Evolutionary conservation across 1,140 invertebrate genomes (phyloP).

Genomic region (Mya arenaria): DNA sequence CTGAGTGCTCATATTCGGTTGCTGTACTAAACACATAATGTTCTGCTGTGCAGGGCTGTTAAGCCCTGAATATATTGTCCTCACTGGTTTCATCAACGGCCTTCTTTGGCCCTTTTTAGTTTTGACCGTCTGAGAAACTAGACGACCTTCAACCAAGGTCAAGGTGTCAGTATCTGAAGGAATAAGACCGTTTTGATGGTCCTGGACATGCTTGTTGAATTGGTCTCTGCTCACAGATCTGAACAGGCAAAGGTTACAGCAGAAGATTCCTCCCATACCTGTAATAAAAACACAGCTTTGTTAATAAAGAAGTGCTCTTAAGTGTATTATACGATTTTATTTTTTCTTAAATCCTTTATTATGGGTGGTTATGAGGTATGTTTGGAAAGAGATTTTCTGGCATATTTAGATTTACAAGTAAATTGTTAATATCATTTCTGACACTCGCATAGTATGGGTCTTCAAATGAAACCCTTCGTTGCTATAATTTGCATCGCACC

Average conservation of each 20-base stretch:
- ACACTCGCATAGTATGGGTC: too few relatives aligned
- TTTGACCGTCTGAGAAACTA: background rate
- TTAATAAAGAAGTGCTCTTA: too few relatives aligned
- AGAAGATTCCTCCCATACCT: conserved; percentile 82
- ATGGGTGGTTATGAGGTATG: too few relatives aligned
- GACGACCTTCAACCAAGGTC: background rate
- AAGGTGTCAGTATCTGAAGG: conserved; percentile 11
- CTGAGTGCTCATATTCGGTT: background rate
- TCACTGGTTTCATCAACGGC: background rate
- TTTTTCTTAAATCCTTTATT: too few relatives aligned
- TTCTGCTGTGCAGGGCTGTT: background rate
- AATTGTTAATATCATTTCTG: too few relatives aligned
- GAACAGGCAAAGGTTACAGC: conserved; percentile 84
- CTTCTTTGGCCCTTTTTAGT: background rate
- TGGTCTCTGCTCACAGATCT: conserved; percentile 84
- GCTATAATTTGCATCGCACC: too few relatives aligned
- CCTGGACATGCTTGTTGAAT: conserved; percentile 83
- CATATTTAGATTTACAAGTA: too few relatives aligned
- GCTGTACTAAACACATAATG: background rate
- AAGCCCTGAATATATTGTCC: background rate
- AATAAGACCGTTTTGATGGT: conserved; percentile 84
- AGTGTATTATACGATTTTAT: too few relatives aligned
- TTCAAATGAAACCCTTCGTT: too few relatives aligned
- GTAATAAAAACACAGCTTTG: background rate
- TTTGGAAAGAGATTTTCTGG: too few relatives aligned